These are phyloP conservation scores for Oscheius sp. DNA, from an alignment of 2,888 invertebrate genomes.

Conservation along the genomic window DNA sequence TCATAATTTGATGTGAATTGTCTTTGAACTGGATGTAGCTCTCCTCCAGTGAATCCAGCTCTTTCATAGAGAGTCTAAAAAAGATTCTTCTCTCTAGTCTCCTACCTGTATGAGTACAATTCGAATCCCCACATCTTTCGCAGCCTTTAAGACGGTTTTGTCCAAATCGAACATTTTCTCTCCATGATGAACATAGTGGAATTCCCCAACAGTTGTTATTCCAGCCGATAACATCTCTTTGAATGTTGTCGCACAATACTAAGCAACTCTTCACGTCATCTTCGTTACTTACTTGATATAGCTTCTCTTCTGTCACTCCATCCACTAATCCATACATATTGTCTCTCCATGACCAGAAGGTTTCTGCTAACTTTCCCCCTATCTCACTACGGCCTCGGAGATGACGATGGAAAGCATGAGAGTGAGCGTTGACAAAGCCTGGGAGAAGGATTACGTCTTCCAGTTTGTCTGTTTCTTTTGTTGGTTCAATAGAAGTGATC, in stretches of 20 bases:
- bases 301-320: slow-evolving; percentile 51
- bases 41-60: slow-evolving; percentile 59
- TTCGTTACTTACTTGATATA: slow-evolving; percentile 52
- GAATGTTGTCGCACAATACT: slow-evolving; percentile 64
- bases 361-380: slow-evolving; percentile 57
- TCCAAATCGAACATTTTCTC: slow-evolving; percentile 60
- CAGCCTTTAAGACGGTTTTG: slow-evolving; percentile 62
- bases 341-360: slow-evolving; percentile 69
- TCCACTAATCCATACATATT: slow-evolving; percentile 68
- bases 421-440: slow-evolving; percentile 68
- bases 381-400: slow-evolving; percentile 62
- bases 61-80: slow-evolving; percentile 63
- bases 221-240: slow-evolving; percentile 67
- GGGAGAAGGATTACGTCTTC: slow-evolving; percentile 49
- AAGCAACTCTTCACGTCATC: slow-evolving; percentile 15
- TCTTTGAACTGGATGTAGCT: slow-evolving; percentile 55
- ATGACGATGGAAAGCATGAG: slow-evolving; percentile 67
- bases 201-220: slow-evolving; percentile 69
- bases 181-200: slow-evolving; percentile 69
- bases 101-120: slow-evolving; percentile 56
- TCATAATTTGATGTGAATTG: slow-evolving; percentile 53
- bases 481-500: slow-evolving; percentile 16
- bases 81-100: not conserved
- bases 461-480: not conserved
- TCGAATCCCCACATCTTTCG: slow-evolving; percentile 64